Percentiles rank a stretch among this genome's conserved stretches.
phyloP scores from a whole-genome alignment of 2,797 vertebrate genomes.

The Enteromius mattozi region DNA sequence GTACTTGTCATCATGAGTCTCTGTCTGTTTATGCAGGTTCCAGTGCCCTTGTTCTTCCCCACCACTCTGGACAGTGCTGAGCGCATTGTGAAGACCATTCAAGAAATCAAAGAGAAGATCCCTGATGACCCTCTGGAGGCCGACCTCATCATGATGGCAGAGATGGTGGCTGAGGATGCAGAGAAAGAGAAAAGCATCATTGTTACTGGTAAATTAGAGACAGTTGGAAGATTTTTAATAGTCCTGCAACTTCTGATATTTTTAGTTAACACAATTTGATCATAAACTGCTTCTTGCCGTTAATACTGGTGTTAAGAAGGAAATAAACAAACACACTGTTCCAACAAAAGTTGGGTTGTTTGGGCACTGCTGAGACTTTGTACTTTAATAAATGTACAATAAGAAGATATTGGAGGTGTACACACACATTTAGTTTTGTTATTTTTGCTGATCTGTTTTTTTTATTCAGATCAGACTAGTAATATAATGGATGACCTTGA shows the following conservation, averaged over 20 bases:
- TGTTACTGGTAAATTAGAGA: constrained; percentile 37
- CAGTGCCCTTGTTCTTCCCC: constrained; percentile 93
- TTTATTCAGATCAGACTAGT: constrained; percentile 83
- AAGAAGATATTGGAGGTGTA: not conserved
- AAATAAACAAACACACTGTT: not conserved
- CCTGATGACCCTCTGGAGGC: constrained; percentile 91
- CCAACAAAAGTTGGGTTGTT: not conserved
- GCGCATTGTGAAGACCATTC: constrained; percentile 86
- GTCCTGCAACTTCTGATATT: not conserved
- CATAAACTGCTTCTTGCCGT: not conserved
- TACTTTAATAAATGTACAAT: not conserved
- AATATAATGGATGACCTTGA: constrained; percentile 91
- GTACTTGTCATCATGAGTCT: not conserved
- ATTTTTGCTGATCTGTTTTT: not conserved
- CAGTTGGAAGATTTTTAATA: constrained; percentile 68
- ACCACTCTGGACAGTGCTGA: constrained; percentile 86
- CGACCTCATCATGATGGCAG: constrained; percentile 96
- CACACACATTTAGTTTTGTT: not conserved
- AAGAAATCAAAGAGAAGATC: constrained; percentile 91
- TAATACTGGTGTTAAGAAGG: not conserved
- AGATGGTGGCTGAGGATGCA: constrained; percentile 92
- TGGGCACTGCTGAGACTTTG: not conserved
- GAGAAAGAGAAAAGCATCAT: constrained; percentile 75
- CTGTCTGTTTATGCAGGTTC: constrained; percentile 77
- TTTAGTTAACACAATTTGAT: not conserved